Base-by-base conservation (phyloP, 2,113 vertebrate genomes). In the Ranitomeya variabilis region DNA sequence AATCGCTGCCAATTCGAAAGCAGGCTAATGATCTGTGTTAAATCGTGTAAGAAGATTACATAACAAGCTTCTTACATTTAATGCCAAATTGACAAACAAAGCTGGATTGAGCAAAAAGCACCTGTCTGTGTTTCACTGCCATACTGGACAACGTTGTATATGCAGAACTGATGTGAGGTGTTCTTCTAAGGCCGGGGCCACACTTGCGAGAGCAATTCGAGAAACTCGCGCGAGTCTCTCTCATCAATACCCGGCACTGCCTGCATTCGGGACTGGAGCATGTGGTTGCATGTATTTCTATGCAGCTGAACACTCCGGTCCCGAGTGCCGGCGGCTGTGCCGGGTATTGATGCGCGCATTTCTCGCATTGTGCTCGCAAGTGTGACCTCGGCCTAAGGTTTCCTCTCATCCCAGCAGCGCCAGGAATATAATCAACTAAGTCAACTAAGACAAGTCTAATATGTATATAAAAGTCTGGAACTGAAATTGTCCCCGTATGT, bases 1-100 rank as follows among this genome's bases (percentile, higher is more conserved):
- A 52, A 79, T 86, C 21, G n/a, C 74, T 78, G 85, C 85, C 74
- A 86, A 77, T 64, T 86, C 45, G 18, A 45, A 52, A 55, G 59
- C 59, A 14, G 54, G 83, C 66, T 86, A 86, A 86, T 76, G 84
- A 86, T 86, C 69, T 76, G 71, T 86, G 84, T 51, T 86, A 86
- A 76, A 77, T 76, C 81, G 52, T 54, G 81, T 83, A 83, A 83
- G 81, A 69, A 83, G 81, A 83, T 83, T 83, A 86, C 37, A 62
- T 76, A 86, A 86, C 55, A 76, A 86, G 84, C 84, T 86, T 86
- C 69, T 86, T 76, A 86, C 26, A 86, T 51, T 86, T 60, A 57
- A 86, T 76, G 55, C 84, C 77, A 54, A 54, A 73, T 73, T 74
- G 66, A 76, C 84, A 86, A 86, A 74, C 23, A 86, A 69, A 83